Evolutionary conservation across 2,113 vertebrate species (phyloP).

Genomic region (Vulpes lagopus): DNA sequence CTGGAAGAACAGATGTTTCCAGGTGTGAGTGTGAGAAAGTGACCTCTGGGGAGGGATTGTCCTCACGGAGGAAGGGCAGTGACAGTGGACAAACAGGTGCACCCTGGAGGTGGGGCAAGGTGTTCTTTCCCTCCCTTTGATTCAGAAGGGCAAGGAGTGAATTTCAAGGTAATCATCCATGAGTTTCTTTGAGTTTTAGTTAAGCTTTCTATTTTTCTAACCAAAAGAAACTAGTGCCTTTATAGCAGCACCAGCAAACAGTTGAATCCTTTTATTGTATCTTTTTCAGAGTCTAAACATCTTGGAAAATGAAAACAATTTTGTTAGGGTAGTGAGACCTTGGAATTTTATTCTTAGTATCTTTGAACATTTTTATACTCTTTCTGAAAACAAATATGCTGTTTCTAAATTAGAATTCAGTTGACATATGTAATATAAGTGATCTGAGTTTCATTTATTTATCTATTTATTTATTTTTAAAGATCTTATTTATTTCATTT

Average conservation of each 20-base stretch:
- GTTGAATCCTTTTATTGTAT: background rate
- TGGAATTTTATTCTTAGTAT: slow-evolving; percentile 16
- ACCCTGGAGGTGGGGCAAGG: background rate
- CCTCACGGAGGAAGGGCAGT: background rate
- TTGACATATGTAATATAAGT: background rate
- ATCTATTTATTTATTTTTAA: background rate
- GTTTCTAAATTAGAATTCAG: background rate
- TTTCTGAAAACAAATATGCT: slow-evolving; percentile 31
- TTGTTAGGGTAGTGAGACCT: slow-evolving; percentile 28
- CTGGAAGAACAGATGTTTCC: background rate
- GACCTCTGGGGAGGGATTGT: background rate
- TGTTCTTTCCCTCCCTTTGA: background rate
- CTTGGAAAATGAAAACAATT: slow-evolving; percentile 4
- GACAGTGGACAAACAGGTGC: background rate
- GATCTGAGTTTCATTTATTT: background rate
- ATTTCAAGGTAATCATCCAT: background rate
- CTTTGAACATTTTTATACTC: slow-evolving; percentile 30
- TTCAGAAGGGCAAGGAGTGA: background rate
- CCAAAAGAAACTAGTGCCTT: slow-evolving; percentile 10
- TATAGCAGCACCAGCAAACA: background rate
- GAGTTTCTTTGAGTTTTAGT: background rate
- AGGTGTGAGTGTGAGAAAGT: background rate
- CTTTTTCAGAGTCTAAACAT: background rate
- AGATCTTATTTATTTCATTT: background rate
- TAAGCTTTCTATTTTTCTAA: slow-evolving; percentile 24